phyloP scores from a whole-genome alignment of 2,888 invertebrate genomes.

The Hemaris fuciformis region DNA sequence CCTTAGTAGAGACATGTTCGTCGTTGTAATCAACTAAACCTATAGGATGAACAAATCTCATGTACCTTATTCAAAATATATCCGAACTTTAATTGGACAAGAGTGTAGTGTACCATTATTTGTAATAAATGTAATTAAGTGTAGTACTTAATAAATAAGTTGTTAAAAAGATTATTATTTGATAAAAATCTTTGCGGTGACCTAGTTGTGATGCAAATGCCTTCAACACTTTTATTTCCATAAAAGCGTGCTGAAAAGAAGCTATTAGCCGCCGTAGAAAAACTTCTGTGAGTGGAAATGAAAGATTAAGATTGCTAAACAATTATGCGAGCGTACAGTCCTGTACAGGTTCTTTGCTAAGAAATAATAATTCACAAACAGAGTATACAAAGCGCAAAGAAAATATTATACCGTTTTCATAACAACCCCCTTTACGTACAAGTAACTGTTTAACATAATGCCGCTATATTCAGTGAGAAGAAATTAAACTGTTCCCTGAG shows the following conservation, averaged over 20 bases:
- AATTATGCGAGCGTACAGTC: conserved; percentile 22
- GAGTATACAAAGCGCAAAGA: conserved; percentile 14
- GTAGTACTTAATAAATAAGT: background rate
- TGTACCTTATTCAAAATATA: too few species aligned
- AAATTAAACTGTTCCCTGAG: conserved; percentile 47
- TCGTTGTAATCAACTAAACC: too few species aligned
- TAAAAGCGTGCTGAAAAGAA: background rate
- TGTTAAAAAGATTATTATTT: background rate
- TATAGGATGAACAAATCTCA: too few species aligned
- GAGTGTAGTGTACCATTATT: too few species aligned
- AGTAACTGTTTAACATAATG: conserved; percentile 40
- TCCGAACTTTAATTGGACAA: too few species aligned
- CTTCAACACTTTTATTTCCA: background rate
- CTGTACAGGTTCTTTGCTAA: conserved; percentile 26
- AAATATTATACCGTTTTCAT: conserved; percentile 27
- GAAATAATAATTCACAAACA: conserved; percentile 33
- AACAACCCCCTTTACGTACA: conserved; percentile 29
- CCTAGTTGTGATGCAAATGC: background rate
- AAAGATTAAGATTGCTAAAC: background rate
- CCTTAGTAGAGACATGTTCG: too few species aligned
- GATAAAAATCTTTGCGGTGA: background rate
- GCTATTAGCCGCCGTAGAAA: background rate
- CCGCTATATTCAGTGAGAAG: conserved; percentile 44
- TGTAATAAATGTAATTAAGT: too few species aligned
- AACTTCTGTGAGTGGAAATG: background rate